A percentile compares a stretch with the other conserved stretches of the same genome.
Evolutionary conservation across 2,888 invertebrate species (phyloP).

Genomic region (Erebia aethiops): DNA sequence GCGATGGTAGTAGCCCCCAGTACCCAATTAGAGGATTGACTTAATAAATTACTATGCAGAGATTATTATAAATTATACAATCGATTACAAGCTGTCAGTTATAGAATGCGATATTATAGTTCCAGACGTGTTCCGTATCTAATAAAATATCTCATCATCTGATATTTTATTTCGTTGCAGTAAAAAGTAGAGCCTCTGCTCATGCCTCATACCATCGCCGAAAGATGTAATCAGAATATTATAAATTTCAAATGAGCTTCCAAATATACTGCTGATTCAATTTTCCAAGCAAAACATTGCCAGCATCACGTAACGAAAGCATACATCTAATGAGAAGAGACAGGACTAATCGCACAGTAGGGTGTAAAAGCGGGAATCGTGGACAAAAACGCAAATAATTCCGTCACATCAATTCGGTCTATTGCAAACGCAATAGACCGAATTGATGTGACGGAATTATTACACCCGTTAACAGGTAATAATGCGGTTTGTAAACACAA

Average conservation of each 20-base stretch:
- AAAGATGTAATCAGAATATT: conserved; percentile 12
- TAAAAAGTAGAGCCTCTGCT: neutral
- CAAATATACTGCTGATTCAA: conserved; percentile 8
- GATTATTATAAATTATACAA: conserved; percentile 47
- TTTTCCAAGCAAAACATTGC: conserved; percentile 36
- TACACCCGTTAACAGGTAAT: too few species aligned
- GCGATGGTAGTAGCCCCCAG: neutral
- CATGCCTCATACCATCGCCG: neutral
- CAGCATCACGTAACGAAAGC: conserved; percentile 28
- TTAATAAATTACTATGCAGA: conserved; percentile 28
- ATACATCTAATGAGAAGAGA: conserved; percentile 28
- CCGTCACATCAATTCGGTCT: conserved; percentile 38
- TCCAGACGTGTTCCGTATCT: too few species aligned
- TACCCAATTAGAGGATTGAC: conserved; percentile 54
- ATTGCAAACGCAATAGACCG: too few species aligned
- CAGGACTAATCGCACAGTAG: conserved; percentile 27
- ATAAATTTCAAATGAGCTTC: conserved; percentile 4
- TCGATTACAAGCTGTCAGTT: conserved; percentile 14
- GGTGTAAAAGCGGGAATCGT: conserved; percentile 24
- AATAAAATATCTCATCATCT: too few species aligned
- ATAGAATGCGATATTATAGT: neutral
- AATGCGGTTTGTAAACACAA: too few species aligned
- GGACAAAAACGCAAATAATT: conserved; percentile 34
- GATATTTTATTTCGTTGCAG: too few species aligned
- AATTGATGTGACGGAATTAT: too few species aligned